Conservation (phyloP, 2,888 invertebrate genomes). For the Nomada fucata region DNA sequence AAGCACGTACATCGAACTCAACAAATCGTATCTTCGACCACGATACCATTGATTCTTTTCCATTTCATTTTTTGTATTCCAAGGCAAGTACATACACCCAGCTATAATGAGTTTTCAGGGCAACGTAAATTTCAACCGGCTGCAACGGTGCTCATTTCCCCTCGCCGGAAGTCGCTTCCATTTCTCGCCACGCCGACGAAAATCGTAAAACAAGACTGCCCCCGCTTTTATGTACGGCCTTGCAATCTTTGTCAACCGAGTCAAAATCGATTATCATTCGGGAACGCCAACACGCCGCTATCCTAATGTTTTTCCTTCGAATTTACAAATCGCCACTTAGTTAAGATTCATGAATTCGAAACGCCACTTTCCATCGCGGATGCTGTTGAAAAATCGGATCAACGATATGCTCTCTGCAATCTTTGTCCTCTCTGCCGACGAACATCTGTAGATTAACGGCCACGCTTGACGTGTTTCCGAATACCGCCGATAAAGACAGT, state of each 20-base stretch:
- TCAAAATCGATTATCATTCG: constrained; percentile 1
- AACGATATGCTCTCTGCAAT: background rate
- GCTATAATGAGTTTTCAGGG: constrained; percentile 35
- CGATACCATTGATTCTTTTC: background rate
- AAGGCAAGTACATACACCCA: background rate
- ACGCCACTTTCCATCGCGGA: no score
- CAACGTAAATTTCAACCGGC: constrained; percentile 41
- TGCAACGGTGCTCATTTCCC: constrained; percentile 50
- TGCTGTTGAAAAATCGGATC: background rate
- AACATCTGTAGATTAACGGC: background rate
- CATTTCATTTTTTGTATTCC: background rate
- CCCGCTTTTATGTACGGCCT: constrained; percentile 15
- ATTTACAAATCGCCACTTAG: background rate
- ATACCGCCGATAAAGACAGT: no score
- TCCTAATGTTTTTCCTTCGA: background rate
- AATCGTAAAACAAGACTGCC: constrained; percentile 47
- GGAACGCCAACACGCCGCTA: background rate
- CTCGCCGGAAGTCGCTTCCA: constrained; percentile 52
- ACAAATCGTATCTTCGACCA: background rate
- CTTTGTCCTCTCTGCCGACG: background rate
- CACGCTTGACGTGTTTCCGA: no score
- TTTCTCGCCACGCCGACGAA: constrained; percentile 33
- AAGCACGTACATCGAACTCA: background rate
- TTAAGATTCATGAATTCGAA: background rate
- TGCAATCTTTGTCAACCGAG: background rate